These are phyloP conservation scores for Phalacrocorax aristotelis DNA, from an alignment of 2,113 vertebrate genomes.

Conservation along the genomic window DNA sequence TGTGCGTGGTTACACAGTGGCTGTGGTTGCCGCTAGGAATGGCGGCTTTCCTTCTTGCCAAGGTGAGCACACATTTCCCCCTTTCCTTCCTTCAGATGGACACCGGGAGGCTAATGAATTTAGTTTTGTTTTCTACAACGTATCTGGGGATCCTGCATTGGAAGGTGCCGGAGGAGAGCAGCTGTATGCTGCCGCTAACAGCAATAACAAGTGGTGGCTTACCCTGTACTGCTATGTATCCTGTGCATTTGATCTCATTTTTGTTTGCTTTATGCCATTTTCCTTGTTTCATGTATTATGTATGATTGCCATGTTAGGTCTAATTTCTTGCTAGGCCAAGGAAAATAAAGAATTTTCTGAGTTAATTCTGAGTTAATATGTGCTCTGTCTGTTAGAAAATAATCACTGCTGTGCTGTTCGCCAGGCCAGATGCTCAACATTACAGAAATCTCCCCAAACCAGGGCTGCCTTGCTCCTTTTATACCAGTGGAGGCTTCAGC, in stretches of 20 bases:
- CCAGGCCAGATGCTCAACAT: neutral
- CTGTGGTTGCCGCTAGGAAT: neutral
- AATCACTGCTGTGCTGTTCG: neutral
- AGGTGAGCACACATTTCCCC: neutral
- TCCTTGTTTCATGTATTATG: slow-evolving; percentile 4
- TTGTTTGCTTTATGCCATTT: slow-evolving; percentile 12
- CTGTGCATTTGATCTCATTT: neutral
- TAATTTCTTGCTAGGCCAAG: neutral
- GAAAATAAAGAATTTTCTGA: neutral
- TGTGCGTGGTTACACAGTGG: neutral
- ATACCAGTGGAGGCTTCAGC: neutral
- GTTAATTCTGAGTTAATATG: neutral
- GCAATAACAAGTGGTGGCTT: neutral
- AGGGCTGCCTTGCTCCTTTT: neutral
- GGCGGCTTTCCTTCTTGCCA: neutral
- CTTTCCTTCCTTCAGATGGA: neutral
- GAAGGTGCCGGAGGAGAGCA: neutral
- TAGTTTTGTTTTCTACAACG: neutral
- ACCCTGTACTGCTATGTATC: neutral
- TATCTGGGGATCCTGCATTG: neutral
- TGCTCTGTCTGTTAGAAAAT: neutral
- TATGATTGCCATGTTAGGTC: neutral
- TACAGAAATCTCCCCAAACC: neutral
- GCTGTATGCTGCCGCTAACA: neutral
- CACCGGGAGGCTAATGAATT: neutral